Conservation (phyloP, 2,888 invertebrate genomes). For the Drosophila mercatorum region DNA sequence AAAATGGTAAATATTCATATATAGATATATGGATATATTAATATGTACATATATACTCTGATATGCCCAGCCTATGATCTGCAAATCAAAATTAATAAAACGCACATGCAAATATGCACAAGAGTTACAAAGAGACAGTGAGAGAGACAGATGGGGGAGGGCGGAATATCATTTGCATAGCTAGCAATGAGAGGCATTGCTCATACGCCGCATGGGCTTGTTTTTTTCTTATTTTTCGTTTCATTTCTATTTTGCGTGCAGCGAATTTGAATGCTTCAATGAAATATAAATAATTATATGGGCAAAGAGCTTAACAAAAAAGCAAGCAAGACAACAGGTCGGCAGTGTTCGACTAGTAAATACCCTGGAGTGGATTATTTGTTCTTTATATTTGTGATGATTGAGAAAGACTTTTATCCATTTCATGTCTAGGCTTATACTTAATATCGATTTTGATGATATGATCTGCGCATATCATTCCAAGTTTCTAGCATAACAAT, state of each 20-base stretch:
- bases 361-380: not conserved
- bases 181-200: constrained; percentile 26
- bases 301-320: constrained; percentile 3
- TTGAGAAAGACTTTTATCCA: not conserved
- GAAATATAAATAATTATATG: constrained; percentile 35
- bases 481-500: not conserved
- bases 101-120: constrained; percentile 58
- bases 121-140: not conserved
- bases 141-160: not conserved
- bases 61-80: constrained; percentile 12
- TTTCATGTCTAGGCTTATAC: not conserved
- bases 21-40: not conserved
- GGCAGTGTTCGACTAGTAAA: not conserved
- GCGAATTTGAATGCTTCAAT: constrained; percentile 30
- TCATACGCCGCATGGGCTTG: constrained; percentile 41
- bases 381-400: not conserved
- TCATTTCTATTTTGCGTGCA: constrained; percentile 38
- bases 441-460: not conserved
- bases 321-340: not conserved
- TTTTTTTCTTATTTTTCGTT: constrained; percentile 8
- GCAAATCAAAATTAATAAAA: constrained; percentile 41
- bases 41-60: not conserved
- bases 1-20: constrained; percentile 48
- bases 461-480: not conserved
- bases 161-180: constrained; percentile 32